These are phyloP conservation scores for Trachythela sp. DNA, from an alignment of 64 coral and sea anemone species.

Conservation along the genomic window DNA sequence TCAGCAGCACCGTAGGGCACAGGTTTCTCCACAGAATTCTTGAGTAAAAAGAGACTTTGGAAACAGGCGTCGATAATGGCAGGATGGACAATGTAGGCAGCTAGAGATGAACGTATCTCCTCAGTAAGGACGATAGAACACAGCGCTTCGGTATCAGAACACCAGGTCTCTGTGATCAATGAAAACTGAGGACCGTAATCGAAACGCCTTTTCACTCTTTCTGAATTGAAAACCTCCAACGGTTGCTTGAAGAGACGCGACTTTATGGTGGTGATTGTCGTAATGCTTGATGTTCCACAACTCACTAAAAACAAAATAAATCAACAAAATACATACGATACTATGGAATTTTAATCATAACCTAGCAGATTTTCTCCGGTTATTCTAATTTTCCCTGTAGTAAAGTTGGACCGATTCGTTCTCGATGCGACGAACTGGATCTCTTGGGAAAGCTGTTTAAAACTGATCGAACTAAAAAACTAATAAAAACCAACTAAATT, in stretches of 20 bases:
- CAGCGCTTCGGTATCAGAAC: not conserved
- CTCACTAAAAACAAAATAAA: too few relatives aligned
- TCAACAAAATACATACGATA: too few relatives aligned
- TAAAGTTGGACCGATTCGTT: too few relatives aligned
- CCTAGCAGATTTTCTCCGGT: too few relatives aligned
- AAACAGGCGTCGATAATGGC: conserved; percentile 8
- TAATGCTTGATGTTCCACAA: too few relatives aligned
- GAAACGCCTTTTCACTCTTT: not conserved
- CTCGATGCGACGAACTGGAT: too few relatives aligned
- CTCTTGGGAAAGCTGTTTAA: too few relatives aligned
- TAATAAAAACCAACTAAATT: too few relatives aligned
- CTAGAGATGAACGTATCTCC: not conserved
- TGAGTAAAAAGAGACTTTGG: not conserved
- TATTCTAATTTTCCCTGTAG: too few relatives aligned
- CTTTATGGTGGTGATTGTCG: not conserved
- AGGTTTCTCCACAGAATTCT: not conserved
- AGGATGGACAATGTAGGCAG: not conserved
- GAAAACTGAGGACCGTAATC: not conserved
- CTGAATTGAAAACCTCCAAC: not conserved
- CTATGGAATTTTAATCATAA: too few relatives aligned
- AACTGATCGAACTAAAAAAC: too few relatives aligned
- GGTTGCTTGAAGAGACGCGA: not conserved
- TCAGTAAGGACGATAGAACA: not conserved
- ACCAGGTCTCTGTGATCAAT: not conserved
- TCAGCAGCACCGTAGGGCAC: not conserved